Base-by-base conservation (phyloP, 2,888 invertebrate genomes). In the Itoplectis maculator region DNA sequence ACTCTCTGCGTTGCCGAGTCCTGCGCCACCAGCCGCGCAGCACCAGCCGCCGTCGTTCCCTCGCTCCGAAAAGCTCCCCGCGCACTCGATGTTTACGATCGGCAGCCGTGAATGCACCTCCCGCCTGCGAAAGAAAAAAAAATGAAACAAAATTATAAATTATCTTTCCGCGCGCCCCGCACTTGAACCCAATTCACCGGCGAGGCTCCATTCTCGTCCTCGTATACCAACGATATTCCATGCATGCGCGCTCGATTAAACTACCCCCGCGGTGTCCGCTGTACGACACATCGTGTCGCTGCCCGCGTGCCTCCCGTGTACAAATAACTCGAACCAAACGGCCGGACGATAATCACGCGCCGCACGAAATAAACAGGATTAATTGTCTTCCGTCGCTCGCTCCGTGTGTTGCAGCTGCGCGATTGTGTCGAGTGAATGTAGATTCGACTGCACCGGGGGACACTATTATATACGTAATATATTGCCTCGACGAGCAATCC, bases 171-270 rank as follows among this genome's bases (percentile, higher is more conserved):
- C 45, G 8, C 6, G 45, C 23, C 9, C 29, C 29, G 15, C 8
- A 29, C 72, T 51, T 5, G 9, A 68, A 72, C 35, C 15, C 35
- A 35, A 59, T 72, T 72, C 72, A 59, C 47, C 47, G 42, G 72
- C 51, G n/a, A 23, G 23, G n/a, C 20, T 40, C 23, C 15, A 29
- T 59, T n/a, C 45, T 47, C 29, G 56, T 5, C 8, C 56, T 59
- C 72, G 47, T 72, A 59, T 29, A 59, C 45, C 47, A 45, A 45
- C 45, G 45, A 72, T 72, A 47, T 72, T 72, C 69, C 35, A 59
- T 47, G 45, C 59, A 59, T 59, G 45, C 35, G 59, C 45, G 56
- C 35, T 35, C 56, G 56, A 59, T 35, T 35, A 59, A 59, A 59
- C 35, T 6, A 59, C 56, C 56, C 18, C 13, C 35, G n/a, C 35